These are phyloP conservation scores for Talpa occidentalis DNA, from an alignment of 2,113 vertebrate species.

Conservation along the genomic window DNA sequence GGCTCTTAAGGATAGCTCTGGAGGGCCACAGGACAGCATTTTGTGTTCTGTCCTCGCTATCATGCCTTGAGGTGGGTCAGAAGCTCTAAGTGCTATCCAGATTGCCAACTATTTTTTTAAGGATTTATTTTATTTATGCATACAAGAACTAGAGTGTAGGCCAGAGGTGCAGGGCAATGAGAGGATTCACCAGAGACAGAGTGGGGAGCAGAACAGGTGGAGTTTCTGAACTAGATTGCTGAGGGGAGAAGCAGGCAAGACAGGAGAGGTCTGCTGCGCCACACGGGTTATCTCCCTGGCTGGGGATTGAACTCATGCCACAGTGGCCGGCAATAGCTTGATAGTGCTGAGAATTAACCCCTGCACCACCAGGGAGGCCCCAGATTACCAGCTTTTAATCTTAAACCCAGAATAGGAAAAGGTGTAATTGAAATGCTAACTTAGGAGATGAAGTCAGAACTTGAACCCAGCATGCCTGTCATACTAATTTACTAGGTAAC, in stretches of 20 bases:
- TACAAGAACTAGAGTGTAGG: too few relatives aligned
- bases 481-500: background rate
- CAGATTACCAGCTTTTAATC: background rate
- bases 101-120: background rate
- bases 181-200: too few relatives aligned
- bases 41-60: background rate
- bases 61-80: background rate
- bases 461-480: background rate
- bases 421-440: background rate
- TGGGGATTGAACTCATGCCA: too few relatives aligned
- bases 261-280: too few relatives aligned
- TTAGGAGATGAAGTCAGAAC: background rate
- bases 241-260: too few relatives aligned
- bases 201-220: too few relatives aligned
- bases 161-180: too few relatives aligned
- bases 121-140: too few relatives aligned
- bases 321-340: too few relatives aligned
- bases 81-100: constrained; percentile 28
- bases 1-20: background rate
- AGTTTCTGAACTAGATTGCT: too few relatives aligned
- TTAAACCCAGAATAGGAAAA: constrained; percentile 13
- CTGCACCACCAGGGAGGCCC: background rate
- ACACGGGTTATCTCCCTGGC: too few relatives aligned
- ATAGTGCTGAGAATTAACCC: too few relatives aligned
- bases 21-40: background rate